phyloP scores from a whole-genome alignment of 2,888 invertebrate genomes.

The Caenorhabditis becei region DNA sequence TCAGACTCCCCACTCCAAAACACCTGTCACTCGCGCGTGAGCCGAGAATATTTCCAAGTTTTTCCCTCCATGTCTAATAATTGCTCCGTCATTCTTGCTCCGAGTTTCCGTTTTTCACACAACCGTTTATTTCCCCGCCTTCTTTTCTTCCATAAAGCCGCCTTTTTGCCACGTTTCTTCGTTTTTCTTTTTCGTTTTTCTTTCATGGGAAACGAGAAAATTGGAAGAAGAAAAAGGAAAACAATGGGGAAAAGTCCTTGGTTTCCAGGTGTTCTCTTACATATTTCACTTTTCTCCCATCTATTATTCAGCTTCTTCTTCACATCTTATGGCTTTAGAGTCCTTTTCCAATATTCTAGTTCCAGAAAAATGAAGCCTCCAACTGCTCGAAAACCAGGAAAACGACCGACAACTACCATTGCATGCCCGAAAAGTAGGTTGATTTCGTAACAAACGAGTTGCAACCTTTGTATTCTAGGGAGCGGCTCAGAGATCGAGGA shows the following conservation, averaged over 20 bases:
- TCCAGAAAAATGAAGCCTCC: slow-evolving; percentile 36
- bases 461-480: slow-evolving; percentile 12
- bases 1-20: slow-evolving; percentile 35
- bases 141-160: slow-evolving; percentile 5
- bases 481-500: slow-evolving; percentile 39
- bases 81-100: slow-evolving; percentile 24
- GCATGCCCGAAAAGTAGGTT: slow-evolving; percentile 43
- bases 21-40: slow-evolving; percentile 42
- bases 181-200: slow-evolving; percentile 1
- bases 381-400: slow-evolving; percentile 53
- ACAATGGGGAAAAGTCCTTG: slow-evolving; percentile 7
- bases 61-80: too few relatives aligned
- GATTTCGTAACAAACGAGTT: background rate
- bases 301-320: slow-evolving; percentile 30
- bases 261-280: slow-evolving; percentile 36
- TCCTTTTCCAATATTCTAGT: slow-evolving; percentile 27
- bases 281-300: slow-evolving; percentile 38
- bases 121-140: slow-evolving; percentile 27
- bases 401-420: slow-evolving; percentile 47
- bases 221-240: slow-evolving; percentile 24
- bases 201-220: slow-evolving; percentile 22
- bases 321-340: slow-evolving; percentile 1
- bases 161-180: background rate
- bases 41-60: slow-evolving; percentile 27
- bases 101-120: slow-evolving; percentile 40